Evolutionary conservation across 1,140 invertebrate genomes (phyloP).

Genomic region (Pachypeltis micranthus): DNA sequence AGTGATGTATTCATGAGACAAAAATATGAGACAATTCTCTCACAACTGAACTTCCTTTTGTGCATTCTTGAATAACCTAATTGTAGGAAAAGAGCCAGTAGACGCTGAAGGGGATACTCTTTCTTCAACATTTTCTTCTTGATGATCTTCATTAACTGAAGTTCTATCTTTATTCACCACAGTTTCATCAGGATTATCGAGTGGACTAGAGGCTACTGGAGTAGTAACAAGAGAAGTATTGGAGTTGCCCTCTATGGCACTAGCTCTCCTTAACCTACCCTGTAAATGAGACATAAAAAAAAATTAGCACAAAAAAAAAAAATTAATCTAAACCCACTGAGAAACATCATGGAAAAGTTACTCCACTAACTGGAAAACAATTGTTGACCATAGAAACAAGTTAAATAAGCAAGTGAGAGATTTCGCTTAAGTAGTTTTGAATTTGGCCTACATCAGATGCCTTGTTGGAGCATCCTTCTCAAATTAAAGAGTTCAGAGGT

Average conservation of each 20-base stretch:
- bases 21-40: too few relatives aligned
- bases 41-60: conserved; percentile 20
- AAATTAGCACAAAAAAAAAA: not conserved
- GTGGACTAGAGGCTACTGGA: conserved; percentile 14
- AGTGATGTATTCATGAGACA: too few relatives aligned
- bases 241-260: conserved; percentile 44
- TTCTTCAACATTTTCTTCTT: not conserved
- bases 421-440: not conserved
- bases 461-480: too few relatives aligned
- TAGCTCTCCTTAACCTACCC: conserved; percentile 36
- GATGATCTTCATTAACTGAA: not conserved
- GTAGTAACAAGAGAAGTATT: conserved; percentile 8
- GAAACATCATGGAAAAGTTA: not conserved
- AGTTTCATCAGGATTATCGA: not conserved
- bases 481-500: too few relatives aligned
- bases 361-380: not conserved
- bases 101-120: conserved; percentile 10
- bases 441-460: too few relatives aligned
- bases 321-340: not conserved
- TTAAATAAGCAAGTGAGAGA: not conserved
- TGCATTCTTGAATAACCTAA: conserved; percentile 15
- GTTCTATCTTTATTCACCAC: not conserved
- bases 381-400: not conserved
- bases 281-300: conserved; percentile 9
- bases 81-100: conserved; percentile 13